Conservation (phyloP, 1,140 invertebrate genomes). For the Fopius arisanus region DNA sequence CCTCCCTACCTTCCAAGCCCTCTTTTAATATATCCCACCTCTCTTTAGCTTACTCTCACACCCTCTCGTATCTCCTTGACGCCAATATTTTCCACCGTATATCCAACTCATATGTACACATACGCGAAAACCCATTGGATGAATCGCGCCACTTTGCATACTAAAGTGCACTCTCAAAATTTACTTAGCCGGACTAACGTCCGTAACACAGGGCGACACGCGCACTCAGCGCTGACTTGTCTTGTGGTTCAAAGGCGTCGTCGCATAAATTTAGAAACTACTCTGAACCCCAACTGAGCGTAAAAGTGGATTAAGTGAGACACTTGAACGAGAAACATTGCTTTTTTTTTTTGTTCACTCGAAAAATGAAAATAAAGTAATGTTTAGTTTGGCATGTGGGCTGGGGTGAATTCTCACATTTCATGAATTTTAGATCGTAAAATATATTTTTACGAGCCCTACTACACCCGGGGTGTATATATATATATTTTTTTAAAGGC, state of each 20-base stretch:
- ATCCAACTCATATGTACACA: background rate
- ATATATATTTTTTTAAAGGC: background rate
- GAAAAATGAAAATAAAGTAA: background rate
- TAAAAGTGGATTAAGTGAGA: constrained; percentile 18
- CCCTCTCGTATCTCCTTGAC: constrained; percentile 1
- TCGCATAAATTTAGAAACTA: constrained; percentile 33
- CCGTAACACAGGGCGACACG: constrained; percentile 24
- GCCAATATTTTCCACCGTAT: constrained; percentile 25
- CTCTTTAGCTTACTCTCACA: background rate
- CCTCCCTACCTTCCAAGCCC: background rate
- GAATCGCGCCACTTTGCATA: constrained; percentile 27
- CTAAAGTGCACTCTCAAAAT: constrained; percentile 34
- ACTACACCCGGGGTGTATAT: background rate
- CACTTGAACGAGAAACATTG: constrained; percentile 3
- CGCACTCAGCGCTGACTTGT: constrained; percentile 6
- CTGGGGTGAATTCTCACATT: background rate
- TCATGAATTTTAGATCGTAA: constrained; percentile 1
- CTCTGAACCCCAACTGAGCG: constrained; percentile 21
- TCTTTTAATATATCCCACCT: too few species aligned
- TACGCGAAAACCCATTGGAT: background rate
- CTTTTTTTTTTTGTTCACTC: background rate
- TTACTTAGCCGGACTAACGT: constrained; percentile 32
- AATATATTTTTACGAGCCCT: constrained; percentile 4
- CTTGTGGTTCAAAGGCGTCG: constrained; percentile 10
- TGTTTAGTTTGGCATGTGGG: background rate